phyloP scores from a whole-genome alignment of 2,113 vertebrate species.

The Embiotoca jacksoni region DNA sequence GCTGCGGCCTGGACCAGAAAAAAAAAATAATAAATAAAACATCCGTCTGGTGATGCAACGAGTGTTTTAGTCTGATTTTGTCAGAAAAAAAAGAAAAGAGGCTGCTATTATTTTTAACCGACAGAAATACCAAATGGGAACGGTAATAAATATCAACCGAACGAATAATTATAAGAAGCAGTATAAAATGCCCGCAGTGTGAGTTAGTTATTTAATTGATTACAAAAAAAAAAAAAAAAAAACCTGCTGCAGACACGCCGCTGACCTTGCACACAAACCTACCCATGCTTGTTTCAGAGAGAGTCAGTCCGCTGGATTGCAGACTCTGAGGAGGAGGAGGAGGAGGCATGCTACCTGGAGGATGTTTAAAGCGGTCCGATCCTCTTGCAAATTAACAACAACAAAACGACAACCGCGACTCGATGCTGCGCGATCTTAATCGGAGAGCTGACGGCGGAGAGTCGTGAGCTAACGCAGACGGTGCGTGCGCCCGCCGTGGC shows the following conservation, averaged over 20 bases:
- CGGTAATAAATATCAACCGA: neutral
- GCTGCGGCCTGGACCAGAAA: constrained; percentile 61
- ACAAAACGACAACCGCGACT: constrained; percentile 50
- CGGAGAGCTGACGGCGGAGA: constrained; percentile 5
- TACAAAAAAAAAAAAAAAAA: neutral
- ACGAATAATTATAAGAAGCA: neutral
- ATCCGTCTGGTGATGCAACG: constrained; percentile 45
- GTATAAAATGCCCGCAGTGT: neutral
- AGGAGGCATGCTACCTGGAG: constrained; percentile 76
- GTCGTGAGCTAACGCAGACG: constrained; percentile 29
- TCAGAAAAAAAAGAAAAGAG: no score
- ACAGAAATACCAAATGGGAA: neutral
- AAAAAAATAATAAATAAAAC: neutral
- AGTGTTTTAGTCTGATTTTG: constrained; percentile 34
- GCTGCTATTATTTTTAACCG: neutral
- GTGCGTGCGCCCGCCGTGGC: constrained; percentile 39
- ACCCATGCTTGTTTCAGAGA: constrained; percentile 83
- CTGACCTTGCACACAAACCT: constrained; percentile 85
- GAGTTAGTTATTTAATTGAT: neutral
- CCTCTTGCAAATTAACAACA: constrained; percentile 14
- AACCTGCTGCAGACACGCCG: constrained; percentile 52
- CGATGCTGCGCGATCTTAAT: constrained; percentile 26
- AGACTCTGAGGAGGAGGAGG: constrained; percentile 76
- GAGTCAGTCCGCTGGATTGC: constrained; percentile 79
- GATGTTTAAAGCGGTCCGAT: constrained; percentile 21